Base-by-base conservation (phyloP, 2,113 vertebrate species). In the Prunella fulvescens region DNA sequence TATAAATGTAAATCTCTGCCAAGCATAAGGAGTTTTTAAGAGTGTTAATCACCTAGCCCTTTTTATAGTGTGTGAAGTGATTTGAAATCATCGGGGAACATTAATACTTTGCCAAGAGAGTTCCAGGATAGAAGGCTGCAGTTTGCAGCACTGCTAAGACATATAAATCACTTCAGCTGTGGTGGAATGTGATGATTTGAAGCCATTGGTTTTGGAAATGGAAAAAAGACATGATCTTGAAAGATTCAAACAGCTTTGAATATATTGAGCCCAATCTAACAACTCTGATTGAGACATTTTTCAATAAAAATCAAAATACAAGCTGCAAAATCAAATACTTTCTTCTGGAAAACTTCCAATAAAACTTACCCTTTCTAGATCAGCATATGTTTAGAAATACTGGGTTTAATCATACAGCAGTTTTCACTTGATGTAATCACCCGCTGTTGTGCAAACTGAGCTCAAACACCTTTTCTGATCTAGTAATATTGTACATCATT, bases 51-150 rank as follows among this genome's bases (percentile, higher is more conserved):
- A 70, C 66, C 40, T 42, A 72, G 57, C n/a, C 58, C 26, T 83
- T 95, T 96, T 95, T 90, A 88, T 45, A 74, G 79, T 40, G 79
- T 91, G 93, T 2, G 3, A 91, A 94, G 58, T 88, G 78, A 95
- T 90, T 87, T 77, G 71, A 85, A 96, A 57, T 85, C 90, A 37
- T n/a, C 37, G 47, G 62, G 62, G 87, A 95, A 56, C 45, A 77
- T 73, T 91, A 87, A 90, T 90, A 77, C 42, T 74, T 94, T 42
- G 45, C 3, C 2, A 45, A 74, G 54, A 82, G 74, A 66, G 39
- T 77, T 87, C 70, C 67, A 94, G 50, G 50, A 80, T 66, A 71
- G 88, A 92, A 80, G 45, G 48, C 74, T 86, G 42, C 71, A 88
- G 74, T 82, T 82, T 86, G 67, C 42, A 94, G 92, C 45, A 20